Evolutionary conservation across 2,888 invertebrate species (phyloP).

Genomic region (Branchellion lobata): DNA sequence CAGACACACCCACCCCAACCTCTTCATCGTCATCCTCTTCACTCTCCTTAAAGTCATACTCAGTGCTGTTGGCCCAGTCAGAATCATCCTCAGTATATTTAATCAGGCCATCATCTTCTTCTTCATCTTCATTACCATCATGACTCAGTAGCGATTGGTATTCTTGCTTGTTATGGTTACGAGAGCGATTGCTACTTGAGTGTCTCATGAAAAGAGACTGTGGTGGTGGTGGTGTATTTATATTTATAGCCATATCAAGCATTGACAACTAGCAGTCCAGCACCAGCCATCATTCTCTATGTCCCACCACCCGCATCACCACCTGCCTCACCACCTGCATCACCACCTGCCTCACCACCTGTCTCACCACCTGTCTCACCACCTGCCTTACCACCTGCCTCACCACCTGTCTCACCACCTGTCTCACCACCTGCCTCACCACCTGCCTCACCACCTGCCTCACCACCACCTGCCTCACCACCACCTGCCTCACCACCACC

Average conservation of each 20-base stretch:
- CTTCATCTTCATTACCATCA: not conserved
- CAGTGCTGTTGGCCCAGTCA: not conserved
- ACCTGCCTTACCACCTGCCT: too few species aligned
- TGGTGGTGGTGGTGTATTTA: too few species aligned
- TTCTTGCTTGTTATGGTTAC: not conserved
- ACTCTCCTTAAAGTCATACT: not conserved
- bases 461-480: not conserved
- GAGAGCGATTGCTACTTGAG: not conserved
- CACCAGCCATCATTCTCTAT: too few species aligned
- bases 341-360: too few species aligned
- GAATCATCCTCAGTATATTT: not conserved
- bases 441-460: not conserved
- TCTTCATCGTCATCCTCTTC: not conserved
- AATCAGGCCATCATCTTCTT: not conserved
- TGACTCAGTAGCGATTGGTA: not conserved
- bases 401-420: not conserved
- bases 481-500: conserved; percentile 6
- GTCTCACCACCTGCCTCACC: not conserved
- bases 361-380: too few species aligned
- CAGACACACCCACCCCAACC: too few species aligned
- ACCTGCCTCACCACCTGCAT: too few species aligned
- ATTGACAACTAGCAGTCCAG: too few species aligned
- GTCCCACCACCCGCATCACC: too few species aligned
- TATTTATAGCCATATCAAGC: too few species aligned
- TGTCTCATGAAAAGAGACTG: too few species aligned